phyloP scores from a whole-genome alignment of 2,888 invertebrate genomes.

The Melolontha melolontha region DNA sequence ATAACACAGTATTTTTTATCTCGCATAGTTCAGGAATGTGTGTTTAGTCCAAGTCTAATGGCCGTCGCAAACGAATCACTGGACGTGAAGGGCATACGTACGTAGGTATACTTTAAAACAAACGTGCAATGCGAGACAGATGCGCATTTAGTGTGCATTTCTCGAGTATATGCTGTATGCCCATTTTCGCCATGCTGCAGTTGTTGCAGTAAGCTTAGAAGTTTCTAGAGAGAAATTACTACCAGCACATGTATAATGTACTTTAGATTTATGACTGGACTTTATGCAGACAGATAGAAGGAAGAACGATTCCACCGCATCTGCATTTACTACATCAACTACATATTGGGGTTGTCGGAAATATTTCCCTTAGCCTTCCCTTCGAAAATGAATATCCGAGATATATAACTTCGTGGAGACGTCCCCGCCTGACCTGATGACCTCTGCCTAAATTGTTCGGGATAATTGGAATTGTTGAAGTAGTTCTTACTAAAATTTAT shows the following conservation, averaged over 20 bases:
- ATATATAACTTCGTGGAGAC: slow-evolving; percentile 1
- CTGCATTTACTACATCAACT: slow-evolving; percentile 8
- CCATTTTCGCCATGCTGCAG: not conserved
- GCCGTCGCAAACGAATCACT: too few species aligned
- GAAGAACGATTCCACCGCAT: slow-evolving; percentile 10
- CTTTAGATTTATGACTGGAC: slow-evolving; percentile 35
- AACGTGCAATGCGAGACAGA: not conserved
- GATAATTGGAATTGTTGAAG: slow-evolving; percentile 2
- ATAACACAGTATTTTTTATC: too few species aligned
- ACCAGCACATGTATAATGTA: slow-evolving; percentile 35
- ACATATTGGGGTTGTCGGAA: not conserved
- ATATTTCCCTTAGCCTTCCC: not conserved
- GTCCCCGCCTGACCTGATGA: not conserved
- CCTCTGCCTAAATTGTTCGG: not conserved
- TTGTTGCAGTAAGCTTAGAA: slow-evolving; percentile 11
- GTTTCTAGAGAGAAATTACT: slow-evolving; percentile 10
- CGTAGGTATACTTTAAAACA: too few species aligned
- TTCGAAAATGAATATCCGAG: slow-evolving; percentile 4
- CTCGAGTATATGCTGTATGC: not conserved
- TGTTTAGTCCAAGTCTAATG: too few species aligned
- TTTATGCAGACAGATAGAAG: slow-evolving; percentile 11
- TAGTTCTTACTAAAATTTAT: not conserved
- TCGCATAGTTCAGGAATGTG: too few species aligned
- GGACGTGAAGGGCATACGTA: too few species aligned
- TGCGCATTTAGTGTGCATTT: slow-evolving; percentile 2